A percentile compares a stretch with the other conserved stretches of the same genome.
These are phyloP conservation scores for Augochlora pura DNA, from an alignment of 1,140 invertebrate species.

Conservation along the genomic window DNA sequence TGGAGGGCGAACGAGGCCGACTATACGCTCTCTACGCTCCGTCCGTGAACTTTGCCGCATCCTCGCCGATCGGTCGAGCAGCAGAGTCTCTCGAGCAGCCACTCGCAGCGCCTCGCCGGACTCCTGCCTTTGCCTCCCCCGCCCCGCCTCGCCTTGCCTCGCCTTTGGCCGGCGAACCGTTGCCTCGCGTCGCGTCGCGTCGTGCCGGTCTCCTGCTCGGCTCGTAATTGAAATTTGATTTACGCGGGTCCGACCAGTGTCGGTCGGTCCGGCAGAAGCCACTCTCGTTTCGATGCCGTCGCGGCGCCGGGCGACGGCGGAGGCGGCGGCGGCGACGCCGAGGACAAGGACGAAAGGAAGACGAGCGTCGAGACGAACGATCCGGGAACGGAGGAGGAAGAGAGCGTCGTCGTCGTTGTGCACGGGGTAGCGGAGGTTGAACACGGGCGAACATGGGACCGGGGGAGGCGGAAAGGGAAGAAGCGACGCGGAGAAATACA, in stretches of 20 bases:
- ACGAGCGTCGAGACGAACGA: constrained; percentile 15
- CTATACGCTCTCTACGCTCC: no score
- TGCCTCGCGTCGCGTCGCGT: constrained; percentile 7
- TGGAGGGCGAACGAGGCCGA: no score
- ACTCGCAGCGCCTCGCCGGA: no score
- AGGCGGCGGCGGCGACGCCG: not conserved
- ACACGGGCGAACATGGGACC: constrained; percentile 45
- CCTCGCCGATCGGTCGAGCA: no score
- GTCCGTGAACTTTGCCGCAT: no score
- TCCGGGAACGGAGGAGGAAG: not conserved
- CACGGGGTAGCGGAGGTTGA: constrained; percentile 39
- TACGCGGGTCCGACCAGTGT: constrained; percentile 78
- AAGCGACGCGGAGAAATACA: constrained; percentile 70
- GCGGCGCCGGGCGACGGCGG: constrained; percentile 15
- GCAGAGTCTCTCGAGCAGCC: no score
- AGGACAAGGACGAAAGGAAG: not conserved
- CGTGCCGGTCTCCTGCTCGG: constrained; percentile 57
- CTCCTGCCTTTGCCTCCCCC: no score
- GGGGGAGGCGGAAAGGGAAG: constrained; percentile 23
- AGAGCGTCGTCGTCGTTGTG: no score
- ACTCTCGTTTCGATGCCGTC: constrained; percentile 9
- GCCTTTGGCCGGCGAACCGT: constrained; percentile 36
- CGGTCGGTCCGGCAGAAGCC: constrained; percentile 67
- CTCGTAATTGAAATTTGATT: constrained; percentile 81
- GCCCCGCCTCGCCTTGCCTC: constrained; percentile 15